Percentiles rank a stretch among this genome's conserved stretches.
These are phyloP conservation scores for Drosophila equinoxialis DNA, from an alignment of 1,140 invertebrate species.

Conservation along the genomic window DNA sequence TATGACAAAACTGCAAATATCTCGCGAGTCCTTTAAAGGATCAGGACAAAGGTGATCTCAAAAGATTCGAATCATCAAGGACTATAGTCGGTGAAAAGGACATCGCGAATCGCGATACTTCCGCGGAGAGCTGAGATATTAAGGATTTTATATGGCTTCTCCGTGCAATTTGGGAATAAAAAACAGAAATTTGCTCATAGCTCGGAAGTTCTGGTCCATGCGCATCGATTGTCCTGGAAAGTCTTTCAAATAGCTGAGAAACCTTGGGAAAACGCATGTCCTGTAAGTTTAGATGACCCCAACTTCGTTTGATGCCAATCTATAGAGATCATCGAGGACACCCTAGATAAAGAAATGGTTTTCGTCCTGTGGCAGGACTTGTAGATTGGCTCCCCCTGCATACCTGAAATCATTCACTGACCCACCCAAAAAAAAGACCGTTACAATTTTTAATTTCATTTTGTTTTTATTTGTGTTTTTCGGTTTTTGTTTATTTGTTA, in stretches of 20 bases:
- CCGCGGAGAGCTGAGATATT: neutral
- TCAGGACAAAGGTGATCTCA: neutral
- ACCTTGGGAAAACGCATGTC: neutral
- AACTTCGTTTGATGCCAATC: too few species aligned
- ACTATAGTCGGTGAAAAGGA: neutral
- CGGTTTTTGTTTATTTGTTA: slow-evolving; percentile 65
- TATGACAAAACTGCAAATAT: neutral
- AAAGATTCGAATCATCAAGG: neutral
- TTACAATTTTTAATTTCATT: slow-evolving; percentile 57
- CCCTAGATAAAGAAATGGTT: too few species aligned
- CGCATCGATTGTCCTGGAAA: too few species aligned
- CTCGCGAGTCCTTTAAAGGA: neutral
- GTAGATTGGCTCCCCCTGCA: too few species aligned
- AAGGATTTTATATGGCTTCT: too few species aligned
- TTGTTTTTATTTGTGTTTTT: slow-evolving; percentile 65
- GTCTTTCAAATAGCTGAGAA: too few species aligned
- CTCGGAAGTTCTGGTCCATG: too few species aligned
- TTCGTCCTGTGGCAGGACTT: too few species aligned
- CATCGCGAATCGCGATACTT: neutral
- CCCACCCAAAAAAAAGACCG: neutral
- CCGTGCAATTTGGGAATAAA: too few species aligned
- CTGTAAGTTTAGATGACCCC: neutral
- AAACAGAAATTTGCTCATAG: too few species aligned
- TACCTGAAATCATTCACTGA: too few species aligned
- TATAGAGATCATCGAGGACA: too few species aligned